Evolutionary conservation across 1,140 invertebrate species (phyloP).

Genomic region (Hypsibius dujardini): DNA sequence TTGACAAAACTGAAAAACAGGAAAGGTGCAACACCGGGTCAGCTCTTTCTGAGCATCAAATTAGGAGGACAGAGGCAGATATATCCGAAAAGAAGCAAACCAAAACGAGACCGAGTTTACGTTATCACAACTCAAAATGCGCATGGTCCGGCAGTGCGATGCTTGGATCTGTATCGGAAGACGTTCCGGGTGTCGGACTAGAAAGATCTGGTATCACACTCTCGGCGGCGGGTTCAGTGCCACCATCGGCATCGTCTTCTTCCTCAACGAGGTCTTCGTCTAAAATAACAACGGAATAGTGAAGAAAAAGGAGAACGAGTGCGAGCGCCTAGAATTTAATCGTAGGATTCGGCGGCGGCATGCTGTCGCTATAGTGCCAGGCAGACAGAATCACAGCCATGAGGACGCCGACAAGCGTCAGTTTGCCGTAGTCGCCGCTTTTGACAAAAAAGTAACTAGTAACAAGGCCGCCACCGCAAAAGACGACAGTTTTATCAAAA

Average conservation of each 20-base stretch:
- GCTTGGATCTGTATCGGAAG: too few relatives aligned
- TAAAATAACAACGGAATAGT: neutral
- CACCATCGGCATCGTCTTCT: neutral
- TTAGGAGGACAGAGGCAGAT: too few relatives aligned
- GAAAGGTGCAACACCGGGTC: too few relatives aligned
- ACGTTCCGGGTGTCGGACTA: too few relatives aligned
- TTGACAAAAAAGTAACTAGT: conserved; percentile 10
- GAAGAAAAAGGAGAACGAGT: neutral
- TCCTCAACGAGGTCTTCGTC: neutral
- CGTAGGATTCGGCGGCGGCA: neutral
- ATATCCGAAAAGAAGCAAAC: too few relatives aligned
- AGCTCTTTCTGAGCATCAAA: too few relatives aligned
- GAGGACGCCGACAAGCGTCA: neutral
- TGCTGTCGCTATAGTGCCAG: neutral
- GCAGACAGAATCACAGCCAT: conserved; percentile 13
- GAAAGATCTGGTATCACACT: neutral
- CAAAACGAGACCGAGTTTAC: too few relatives aligned
- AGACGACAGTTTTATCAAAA: conserved; percentile 10
- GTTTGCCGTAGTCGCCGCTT: conserved; percentile 7
- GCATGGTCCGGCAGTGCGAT: too few relatives aligned
- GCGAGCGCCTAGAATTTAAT: neutral
- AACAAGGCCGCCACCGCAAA: conserved; percentile 8
- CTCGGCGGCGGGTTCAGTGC: neutral
- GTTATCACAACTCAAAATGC: too few relatives aligned
- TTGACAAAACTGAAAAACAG: too few relatives aligned